phyloP scores from a whole-genome alignment of 35 echinoderm and acorn worm species.

The Nesometra sesokonis region DNA sequence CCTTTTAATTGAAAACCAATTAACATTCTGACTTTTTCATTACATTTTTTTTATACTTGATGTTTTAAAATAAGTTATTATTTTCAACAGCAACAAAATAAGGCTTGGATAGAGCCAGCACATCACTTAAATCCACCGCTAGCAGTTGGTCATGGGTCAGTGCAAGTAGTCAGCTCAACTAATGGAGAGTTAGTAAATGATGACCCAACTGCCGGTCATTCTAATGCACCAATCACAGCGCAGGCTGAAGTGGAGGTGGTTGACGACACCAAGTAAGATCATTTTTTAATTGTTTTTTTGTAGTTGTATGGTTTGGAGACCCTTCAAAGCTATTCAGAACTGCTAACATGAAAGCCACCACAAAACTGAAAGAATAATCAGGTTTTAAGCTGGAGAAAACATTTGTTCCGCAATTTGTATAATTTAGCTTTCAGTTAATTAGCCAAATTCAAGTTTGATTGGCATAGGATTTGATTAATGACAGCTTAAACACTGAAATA shows the following conservation, averaged over 20 bases:
- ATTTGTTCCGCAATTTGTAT: neutral
- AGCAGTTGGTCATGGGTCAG: conserved; percentile 43
- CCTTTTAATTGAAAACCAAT: too few relatives aligned
- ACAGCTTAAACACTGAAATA: too few relatives aligned
- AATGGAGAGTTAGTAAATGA: conserved; percentile 83
- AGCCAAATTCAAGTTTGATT: too few relatives aligned
- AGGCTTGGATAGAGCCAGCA: conserved; percentile 26
- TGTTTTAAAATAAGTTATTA: too few relatives aligned
- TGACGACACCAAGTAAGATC: conserved; percentile 98
- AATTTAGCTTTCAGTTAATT: too few relatives aligned
- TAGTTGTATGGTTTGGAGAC: neutral
- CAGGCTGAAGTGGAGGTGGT: conserved; percentile 89
- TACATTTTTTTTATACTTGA: too few relatives aligned
- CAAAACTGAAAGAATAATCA: too few relatives aligned
- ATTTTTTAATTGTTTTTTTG: neutral
- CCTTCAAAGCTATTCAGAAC: neutral
- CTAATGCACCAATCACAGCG: conserved; percentile 81
- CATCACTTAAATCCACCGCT: neutral
- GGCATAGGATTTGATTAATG: too few relatives aligned
- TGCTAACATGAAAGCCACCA: neutral
- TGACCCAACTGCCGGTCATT: conserved; percentile 74
- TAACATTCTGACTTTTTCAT: too few relatives aligned
- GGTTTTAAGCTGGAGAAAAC: neutral
- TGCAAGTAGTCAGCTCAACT: conserved; percentile 92
- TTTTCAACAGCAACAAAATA: conserved; percentile 19